Evolutionary conservation across 2,113 vertebrate genomes (phyloP), one percentile per base, ranked within the genome.

Genomic region (Mugil cephalus): DNA sequence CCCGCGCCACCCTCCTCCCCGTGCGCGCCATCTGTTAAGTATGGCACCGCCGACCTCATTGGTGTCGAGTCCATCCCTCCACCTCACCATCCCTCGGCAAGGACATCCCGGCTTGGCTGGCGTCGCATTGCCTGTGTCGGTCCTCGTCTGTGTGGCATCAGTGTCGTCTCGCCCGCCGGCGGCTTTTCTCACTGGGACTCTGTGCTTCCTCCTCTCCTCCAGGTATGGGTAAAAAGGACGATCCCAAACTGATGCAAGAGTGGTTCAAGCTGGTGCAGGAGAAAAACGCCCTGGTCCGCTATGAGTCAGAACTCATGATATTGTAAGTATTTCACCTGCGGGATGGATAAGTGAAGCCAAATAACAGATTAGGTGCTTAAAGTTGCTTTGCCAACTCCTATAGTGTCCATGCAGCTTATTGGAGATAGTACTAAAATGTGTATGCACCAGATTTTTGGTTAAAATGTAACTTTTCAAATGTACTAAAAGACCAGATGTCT

Each of bases 201-300:
- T 88, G 42, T 75, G 45, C 74, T 69, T 63, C 55, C 51, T 36
- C 42, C 35, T 47, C 42, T 69, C 64, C 81, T 85, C 60, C 94
- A 99, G 98, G 98, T 83, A 98, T 99, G 97, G 97, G 98, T 56
- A 99, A 99, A 93, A 99, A 99, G 79, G 98, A 99, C 12, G 98
- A 99, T 73, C 98, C 98, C 52, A 98, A 96, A 82, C 94, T 99
- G 79, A 99, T 99, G 98, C 98, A 99, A 75, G 98, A 99, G 84
- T 99, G 98, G 98, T 99, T 99, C 94, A 96, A 96, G 77, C 93
- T 99, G 90, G 98, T 99, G 43, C 98, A 99, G 85, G 98, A 99
- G 93, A 99, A 99, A 85, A 99, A 99, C 0, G 95, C 97, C 36
- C 90, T 99, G 91, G 97, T 99, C 87, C 98, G 98, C 94, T 99